Percentiles rank a stretch among this genome's conserved stretches.
Evolutionary conservation across 2,113 vertebrate species (phyloP).

Genomic region (Sarotherodon lohbergeri): DNA sequence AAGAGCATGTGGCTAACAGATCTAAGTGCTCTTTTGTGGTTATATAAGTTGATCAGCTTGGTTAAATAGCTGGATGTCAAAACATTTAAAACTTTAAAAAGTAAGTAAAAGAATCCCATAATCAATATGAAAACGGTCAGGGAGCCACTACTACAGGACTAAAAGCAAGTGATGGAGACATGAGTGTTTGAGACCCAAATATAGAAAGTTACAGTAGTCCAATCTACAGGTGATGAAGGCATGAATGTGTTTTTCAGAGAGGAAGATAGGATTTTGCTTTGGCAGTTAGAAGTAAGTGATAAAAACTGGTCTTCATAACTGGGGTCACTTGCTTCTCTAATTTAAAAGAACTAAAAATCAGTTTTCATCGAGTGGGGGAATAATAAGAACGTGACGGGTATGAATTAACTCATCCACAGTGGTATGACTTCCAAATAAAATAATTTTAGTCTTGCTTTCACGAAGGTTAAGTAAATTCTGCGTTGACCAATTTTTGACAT

Average conservation of each 20-base stretch:
- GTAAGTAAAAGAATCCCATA: neutral
- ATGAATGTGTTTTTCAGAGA: neutral
- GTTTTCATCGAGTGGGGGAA: neutral
- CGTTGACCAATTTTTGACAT: neutral
- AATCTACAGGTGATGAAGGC: neutral
- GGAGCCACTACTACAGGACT: neutral
- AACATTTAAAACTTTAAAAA: neutral
- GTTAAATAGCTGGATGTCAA: neutral
- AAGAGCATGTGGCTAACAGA: no score
- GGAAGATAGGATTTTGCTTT: neutral
- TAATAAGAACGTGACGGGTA: rapidly evolving
- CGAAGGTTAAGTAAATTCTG: neutral
- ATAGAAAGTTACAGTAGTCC: neutral
- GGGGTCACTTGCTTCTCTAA: no score
- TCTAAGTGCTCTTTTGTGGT: neutral
- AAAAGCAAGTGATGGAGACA: neutral
- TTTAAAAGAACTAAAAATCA: neutral
- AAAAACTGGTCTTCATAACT: neutral
- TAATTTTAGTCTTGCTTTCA: neutral
- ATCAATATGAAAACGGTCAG: neutral
- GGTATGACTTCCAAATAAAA: neutral
- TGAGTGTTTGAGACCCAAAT: neutral
- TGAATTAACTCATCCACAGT: neutral
- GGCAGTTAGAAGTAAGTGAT: neutral
- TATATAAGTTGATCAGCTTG: neutral